These are phyloP conservation scores for Junonia oenone DNA, from an alignment of 2,888 invertebrate species.

Conservation along the genomic window DNA sequence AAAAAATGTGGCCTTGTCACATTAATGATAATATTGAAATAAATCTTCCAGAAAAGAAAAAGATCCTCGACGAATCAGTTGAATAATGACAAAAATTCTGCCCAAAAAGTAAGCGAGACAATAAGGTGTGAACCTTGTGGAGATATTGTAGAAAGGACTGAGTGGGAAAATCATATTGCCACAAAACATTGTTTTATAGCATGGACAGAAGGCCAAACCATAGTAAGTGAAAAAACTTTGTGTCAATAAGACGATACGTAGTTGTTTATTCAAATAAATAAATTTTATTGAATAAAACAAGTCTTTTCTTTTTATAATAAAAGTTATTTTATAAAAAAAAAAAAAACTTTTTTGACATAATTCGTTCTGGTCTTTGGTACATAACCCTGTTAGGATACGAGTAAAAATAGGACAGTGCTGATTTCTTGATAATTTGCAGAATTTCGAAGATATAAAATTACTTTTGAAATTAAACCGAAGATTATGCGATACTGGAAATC, in stretches of 20 bases:
- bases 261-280: no score
- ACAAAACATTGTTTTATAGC: constrained; percentile 43
- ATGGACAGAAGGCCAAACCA: constrained; percentile 38
- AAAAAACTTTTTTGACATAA: no score
- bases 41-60: constrained; percentile 19
- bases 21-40: neutral
- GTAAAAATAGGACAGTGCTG: no score
- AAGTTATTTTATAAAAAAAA: no score
- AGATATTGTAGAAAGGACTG: constrained; percentile 32
- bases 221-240: constrained; percentile 40
- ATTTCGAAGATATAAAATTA: constrained; percentile 38
- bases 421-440: constrained; percentile 42
- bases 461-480: constrained; percentile 35
- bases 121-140: constrained; percentile 40
- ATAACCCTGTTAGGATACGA: no score
- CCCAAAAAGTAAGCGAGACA: constrained; percentile 1
- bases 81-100: constrained; percentile 1
- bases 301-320: no score
- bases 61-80: constrained; percentile 7
- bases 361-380: no score
- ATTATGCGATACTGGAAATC: constrained; percentile 31
- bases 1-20: neutral
- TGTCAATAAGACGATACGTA: neutral
- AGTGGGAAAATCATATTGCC: constrained; percentile 45
- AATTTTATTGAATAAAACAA: no score